phyloP scores from a whole-genome alignment of 2,888 invertebrate genomes.

The Callosobruchus maculatus region DNA sequence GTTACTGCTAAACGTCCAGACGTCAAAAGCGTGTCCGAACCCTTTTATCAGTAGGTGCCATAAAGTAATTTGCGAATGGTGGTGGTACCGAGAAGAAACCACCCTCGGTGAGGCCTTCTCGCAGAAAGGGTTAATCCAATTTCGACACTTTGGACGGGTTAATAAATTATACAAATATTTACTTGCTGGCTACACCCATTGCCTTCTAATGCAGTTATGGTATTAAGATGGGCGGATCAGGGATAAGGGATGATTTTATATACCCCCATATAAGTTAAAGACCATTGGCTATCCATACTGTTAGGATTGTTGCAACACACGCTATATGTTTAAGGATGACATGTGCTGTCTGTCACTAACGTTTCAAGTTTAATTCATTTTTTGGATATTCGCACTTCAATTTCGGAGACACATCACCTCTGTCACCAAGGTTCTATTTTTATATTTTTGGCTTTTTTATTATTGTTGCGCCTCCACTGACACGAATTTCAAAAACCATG shows the following conservation, averaged over 20 bases:
- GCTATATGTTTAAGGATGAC: too few species aligned
- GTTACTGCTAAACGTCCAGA: neutral
- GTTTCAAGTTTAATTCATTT: too few species aligned
- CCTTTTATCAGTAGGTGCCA: neutral
- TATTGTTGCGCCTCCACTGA: too few species aligned
- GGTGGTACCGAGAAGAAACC: slow-evolving; percentile 7
- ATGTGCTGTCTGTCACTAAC: too few species aligned
- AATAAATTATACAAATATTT: slow-evolving; percentile 27
- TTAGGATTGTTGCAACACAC: too few species aligned
- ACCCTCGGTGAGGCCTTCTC: slow-evolving; percentile 5
- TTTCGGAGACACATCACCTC: too few species aligned
- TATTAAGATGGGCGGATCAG: neutral
- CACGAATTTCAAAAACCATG: too few species aligned
- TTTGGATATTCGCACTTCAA: too few species aligned
- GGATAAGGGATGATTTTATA: neutral
- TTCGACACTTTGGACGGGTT: slow-evolving; percentile 20
- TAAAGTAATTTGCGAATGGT: neutral
- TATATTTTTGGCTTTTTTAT: too few species aligned
- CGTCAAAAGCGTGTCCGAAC: neutral
- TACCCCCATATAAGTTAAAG: neutral
- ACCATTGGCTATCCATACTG: too few species aligned
- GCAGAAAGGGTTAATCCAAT: slow-evolving; percentile 31
- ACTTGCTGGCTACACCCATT: slow-evolving; percentile 9
- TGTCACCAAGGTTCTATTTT: too few species aligned
- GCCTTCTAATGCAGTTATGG: neutral